phyloP scores from a whole-genome alignment of 2,113 vertebrate genomes.

The Puffinus mauretanicus region DNA sequence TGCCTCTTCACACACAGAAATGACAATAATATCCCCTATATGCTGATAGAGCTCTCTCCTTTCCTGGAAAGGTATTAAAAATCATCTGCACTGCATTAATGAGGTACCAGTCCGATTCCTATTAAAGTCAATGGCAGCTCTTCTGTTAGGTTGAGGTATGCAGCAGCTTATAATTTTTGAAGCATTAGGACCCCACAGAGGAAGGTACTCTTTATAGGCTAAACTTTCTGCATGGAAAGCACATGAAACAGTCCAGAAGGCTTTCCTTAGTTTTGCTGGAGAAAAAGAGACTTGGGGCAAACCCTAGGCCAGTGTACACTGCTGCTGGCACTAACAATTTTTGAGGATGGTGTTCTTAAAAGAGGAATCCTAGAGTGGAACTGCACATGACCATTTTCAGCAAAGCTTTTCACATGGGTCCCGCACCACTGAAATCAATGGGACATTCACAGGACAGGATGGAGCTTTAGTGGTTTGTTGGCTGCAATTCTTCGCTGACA shows the following conservation, averaged over 20 bases:
- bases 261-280: neutral
- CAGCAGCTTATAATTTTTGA: neutral
- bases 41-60: neutral
- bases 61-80: neutral
- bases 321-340: neutral
- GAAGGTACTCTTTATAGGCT: neutral
- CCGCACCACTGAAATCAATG: slow-evolving; percentile 6
- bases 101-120: neutral
- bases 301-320: neutral
- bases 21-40: neutral
- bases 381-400: neutral
- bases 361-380: neutral
- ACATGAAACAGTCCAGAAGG: neutral
- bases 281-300: neutral
- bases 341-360: neutral
- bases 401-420: slow-evolving; percentile 13
- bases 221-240: neutral
- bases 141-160: neutral
- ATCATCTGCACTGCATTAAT: neutral
- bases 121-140: neutral
- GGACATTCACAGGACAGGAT: slow-evolving; percentile 39
- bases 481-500: neutral
- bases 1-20: neutral
- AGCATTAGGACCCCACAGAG: neutral
- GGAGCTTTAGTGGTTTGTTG: slow-evolving; percentile 31